Evolutionary conservation across 2,113 vertebrate species (phyloP), one percentile per base, ranked within the genome.

Genomic region (Cyanistes caeruleus): DNA sequence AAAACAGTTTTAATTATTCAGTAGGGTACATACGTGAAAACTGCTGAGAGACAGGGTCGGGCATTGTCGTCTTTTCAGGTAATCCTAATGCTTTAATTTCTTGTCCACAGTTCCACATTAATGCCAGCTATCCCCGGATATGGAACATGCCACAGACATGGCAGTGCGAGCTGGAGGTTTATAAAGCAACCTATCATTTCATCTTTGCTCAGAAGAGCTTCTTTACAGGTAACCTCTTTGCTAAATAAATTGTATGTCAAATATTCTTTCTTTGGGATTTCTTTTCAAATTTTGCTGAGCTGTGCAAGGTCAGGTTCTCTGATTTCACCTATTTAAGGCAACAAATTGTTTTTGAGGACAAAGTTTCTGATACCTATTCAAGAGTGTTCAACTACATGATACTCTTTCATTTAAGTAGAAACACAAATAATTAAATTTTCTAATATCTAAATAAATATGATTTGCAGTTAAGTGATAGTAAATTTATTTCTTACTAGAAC

Each of bases 111-210:
- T 99, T 99, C 96, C 99, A 99, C 14, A 98, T 99, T 93, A 99
- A 99, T 78, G 99, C 99, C 92, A 99, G 98, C 97, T 99, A 99
- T 89, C 99, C 99, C 25, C 98, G 98, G 37, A 97, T 99, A 46
- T 99, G 99, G 99, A 99, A 99, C 96, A 99, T 99, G 99, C 99
- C 99, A 13, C 99, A 99, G 98, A 99, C 98, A 1, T 99, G 99
- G 99, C 99, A 99, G 79, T 99, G 99, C 39, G 99, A 99, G 96
- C 98, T 99, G 10, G 99, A 99, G 93, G 99, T 99, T 69, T 99
- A 99, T 97, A 99, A 99, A 96, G 99, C 99, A 82, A 99, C 99
- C 3, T 99, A 99, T 91, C 99, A 99, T 94, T 99, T 99, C 95
- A 99, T 99, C 95, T 99, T 99, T 89, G 99, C 99, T 84, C 99